phyloP scores from a whole-genome alignment of 35 echinoderm and acorn worm genomes.

The Apostichopus japonicus region DNA sequence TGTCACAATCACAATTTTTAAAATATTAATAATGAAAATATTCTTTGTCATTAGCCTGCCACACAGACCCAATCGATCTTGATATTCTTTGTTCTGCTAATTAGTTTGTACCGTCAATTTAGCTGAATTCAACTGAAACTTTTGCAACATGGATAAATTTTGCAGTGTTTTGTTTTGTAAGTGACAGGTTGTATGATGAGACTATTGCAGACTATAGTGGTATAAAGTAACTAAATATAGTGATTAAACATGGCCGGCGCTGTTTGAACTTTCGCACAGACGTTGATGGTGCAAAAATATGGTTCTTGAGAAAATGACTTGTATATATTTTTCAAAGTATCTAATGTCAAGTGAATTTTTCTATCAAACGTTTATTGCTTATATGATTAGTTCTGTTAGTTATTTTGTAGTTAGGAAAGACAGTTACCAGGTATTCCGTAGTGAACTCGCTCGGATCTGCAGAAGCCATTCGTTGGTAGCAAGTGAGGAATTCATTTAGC shows the following conservation, averaged over 20 bases:
- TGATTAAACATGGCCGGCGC: neutral
- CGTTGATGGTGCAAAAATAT: neutral
- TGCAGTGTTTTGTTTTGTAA: too few relatives aligned
- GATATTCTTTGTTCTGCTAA: too few relatives aligned
- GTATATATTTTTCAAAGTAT: neutral
- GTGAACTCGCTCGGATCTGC: conserved; percentile 1
- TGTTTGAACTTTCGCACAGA: neutral
- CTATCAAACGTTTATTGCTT: neutral
- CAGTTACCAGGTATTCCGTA: neutral
- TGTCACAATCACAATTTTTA: too few relatives aligned
- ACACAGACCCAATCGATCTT: neutral
- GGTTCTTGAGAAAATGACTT: neutral
- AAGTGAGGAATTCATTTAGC: neutral
- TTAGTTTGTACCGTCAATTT: too few relatives aligned
- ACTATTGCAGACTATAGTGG: neutral
- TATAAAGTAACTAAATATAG: neutral
- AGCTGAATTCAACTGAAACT: too few relatives aligned
- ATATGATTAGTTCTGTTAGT: too few relatives aligned
- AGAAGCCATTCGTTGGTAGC: neutral
- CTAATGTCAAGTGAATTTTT: neutral
- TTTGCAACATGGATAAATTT: too few relatives aligned
- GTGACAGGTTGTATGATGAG: neutral
- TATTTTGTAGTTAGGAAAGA: too few relatives aligned
- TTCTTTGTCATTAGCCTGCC: neutral
- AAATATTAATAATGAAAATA: neutral